Percentiles rank a stretch among this genome's conserved stretches.
These are phyloP conservation scores for Bufo bufo DNA, from an alignment of 2,113 vertebrate species.

Conservation along the genomic window DNA sequence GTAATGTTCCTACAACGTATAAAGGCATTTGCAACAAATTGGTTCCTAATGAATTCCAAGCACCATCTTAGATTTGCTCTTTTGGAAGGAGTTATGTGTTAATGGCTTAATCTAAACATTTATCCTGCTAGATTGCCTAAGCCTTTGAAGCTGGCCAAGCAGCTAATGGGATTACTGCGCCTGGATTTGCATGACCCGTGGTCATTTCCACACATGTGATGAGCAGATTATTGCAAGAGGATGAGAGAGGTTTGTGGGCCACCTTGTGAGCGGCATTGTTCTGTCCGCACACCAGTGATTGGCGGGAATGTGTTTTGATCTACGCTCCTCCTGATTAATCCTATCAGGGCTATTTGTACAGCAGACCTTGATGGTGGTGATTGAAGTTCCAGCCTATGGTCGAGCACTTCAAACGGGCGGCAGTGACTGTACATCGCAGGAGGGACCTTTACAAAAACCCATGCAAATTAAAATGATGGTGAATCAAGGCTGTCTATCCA, in stretches of 20 bases:
- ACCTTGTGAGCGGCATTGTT: conserved; percentile 38
- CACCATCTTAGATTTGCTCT: background rate
- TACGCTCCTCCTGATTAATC: conserved; percentile 24
- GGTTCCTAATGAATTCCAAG: background rate
- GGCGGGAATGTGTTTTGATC: background rate
- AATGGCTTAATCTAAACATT: conserved; percentile 23
- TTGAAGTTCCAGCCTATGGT: background rate
- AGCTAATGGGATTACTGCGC: conserved; percentile 32
- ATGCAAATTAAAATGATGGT: background rate
- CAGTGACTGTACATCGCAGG: background rate
- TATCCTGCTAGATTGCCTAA: background rate
- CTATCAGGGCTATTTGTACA: conserved; percentile 22
- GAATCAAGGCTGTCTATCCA: background rate
- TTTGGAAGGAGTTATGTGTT: conserved; percentile 5
- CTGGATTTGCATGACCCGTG: background rate
- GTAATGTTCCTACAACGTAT: background rate
- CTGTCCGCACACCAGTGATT: conserved; percentile 24
- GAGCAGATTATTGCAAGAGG: background rate
- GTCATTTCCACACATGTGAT: conserved; percentile 42
- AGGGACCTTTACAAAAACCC: background rate
- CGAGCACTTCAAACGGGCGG: background rate
- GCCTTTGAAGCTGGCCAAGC: conserved; percentile 20
- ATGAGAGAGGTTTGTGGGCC: conserved; percentile 11
- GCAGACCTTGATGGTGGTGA: background rate
- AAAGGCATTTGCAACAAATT: background rate